Percentiles rank a stretch among this genome's conserved stretches.
Evolutionary conservation across 2,113 vertebrate genomes (phyloP).

Genomic region (Psephotus haematonotus): DNA sequence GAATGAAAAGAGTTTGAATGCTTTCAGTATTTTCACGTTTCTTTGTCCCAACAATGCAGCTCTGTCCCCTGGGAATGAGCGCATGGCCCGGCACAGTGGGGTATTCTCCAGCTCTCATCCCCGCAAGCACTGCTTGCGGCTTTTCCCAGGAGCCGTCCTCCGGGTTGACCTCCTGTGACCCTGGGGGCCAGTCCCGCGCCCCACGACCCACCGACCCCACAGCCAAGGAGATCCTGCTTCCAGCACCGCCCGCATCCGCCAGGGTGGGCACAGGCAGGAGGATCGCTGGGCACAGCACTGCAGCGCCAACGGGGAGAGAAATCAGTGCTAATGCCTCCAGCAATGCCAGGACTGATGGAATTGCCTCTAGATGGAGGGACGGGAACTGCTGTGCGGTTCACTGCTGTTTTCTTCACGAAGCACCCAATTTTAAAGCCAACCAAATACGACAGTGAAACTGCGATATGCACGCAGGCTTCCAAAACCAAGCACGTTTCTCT

Average conservation of each 20-base stretch:
- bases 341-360: neutral
- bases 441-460: neutral
- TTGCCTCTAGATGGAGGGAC: neutral
- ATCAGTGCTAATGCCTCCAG: neutral
- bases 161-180: neutral
- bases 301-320: neutral
- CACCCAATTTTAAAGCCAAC: neutral
- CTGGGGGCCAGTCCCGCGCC: neutral
- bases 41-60: conserved; percentile 55
- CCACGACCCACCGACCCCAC: neutral
- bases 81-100: neutral
- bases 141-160: neutral
- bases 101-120: neutral
- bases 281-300: neutral
- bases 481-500: neutral
- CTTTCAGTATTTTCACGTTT: conserved; percentile 33
- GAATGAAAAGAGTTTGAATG: conserved; percentile 42
- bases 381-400: neutral
- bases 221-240: neutral
- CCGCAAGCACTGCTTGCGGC: neutral
- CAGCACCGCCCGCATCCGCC: neutral
- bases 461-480: neutral
- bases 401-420: neutral
- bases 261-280: neutral
- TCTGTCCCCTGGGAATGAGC: conserved; percentile 11